phyloP scores from a whole-genome alignment of 2,797 vertebrate species.

The Eidolon dupreanum region DNA sequence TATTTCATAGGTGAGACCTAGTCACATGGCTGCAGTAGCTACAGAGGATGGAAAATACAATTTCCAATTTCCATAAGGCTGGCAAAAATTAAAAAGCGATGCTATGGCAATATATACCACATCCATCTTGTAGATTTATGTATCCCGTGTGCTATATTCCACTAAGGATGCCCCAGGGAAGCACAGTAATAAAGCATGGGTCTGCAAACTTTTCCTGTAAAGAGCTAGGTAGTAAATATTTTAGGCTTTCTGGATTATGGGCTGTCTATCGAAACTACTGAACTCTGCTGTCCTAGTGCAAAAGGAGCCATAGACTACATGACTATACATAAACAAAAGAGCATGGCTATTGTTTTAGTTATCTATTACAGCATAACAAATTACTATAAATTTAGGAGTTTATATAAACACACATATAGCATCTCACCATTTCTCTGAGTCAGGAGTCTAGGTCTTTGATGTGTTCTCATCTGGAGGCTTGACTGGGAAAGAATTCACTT shows the following conservation, averaged over 20 bases:
- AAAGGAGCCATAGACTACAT: neutral
- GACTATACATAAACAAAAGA: neutral
- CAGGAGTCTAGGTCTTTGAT: neutral
- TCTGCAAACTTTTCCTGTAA: neutral
- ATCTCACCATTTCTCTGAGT: neutral
- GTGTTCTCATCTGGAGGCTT: neutral
- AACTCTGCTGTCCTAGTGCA: neutral
- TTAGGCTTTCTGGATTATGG: neutral
- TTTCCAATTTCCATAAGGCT: neutral
- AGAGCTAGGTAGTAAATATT: neutral
- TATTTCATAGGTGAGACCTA: neutral
- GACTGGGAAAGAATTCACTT: neutral
- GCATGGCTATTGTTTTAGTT: neutral
- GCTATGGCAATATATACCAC: neutral
- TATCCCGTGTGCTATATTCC: neutral
- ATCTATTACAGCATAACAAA: neutral
- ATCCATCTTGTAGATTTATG: neutral
- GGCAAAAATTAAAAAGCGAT: neutral
- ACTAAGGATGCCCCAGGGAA: neutral
- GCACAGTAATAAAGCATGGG: neutral
- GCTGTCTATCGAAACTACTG: neutral
- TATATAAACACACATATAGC: neutral
- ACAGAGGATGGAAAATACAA: neutral
- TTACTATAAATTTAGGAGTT: neutral
- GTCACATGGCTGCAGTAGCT: neutral